phyloP scores from a whole-genome alignment of 2,113 vertebrate species.

The Loxodonta africana region DNA sequence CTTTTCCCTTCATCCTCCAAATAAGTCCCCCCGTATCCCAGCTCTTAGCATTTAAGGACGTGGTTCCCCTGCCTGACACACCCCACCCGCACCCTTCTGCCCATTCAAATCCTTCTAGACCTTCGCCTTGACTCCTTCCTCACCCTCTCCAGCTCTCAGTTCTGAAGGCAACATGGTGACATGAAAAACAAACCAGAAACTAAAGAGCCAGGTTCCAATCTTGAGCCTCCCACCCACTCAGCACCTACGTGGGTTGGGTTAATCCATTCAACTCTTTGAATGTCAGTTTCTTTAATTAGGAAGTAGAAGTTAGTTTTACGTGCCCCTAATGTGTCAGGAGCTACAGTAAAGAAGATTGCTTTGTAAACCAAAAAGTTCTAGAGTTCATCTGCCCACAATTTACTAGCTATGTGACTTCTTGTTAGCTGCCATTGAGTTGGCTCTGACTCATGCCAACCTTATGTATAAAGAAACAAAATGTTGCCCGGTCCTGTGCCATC shows the following conservation, averaged over 20 bases:
- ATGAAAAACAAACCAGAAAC: background rate
- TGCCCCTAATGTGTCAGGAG: background rate
- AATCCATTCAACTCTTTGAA: background rate
- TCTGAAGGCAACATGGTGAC: background rate
- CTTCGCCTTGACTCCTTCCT: background rate
- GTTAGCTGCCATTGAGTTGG: background rate
- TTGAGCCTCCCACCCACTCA: background rate
- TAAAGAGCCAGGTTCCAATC: background rate
- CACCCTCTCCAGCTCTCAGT: background rate
- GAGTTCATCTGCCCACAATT: background rate
- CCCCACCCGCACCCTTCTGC: background rate
- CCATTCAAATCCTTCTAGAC: background rate
- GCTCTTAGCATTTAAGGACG: background rate
- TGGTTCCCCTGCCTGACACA: background rate
- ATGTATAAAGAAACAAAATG: too few species aligned
- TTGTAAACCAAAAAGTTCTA: background rate
- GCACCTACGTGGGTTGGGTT: background rate
- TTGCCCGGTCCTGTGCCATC: too few species aligned
- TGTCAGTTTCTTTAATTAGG: background rate
- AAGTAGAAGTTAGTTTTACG: background rate
- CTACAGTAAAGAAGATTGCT: background rate
- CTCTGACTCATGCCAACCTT: too few species aligned
- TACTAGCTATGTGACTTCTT: background rate
- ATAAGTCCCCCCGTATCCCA: background rate
- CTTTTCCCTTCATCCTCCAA: background rate